Conservation (phyloP, 2,797 vertebrate genomes). For the Cebuella pygmaea region DNA sequence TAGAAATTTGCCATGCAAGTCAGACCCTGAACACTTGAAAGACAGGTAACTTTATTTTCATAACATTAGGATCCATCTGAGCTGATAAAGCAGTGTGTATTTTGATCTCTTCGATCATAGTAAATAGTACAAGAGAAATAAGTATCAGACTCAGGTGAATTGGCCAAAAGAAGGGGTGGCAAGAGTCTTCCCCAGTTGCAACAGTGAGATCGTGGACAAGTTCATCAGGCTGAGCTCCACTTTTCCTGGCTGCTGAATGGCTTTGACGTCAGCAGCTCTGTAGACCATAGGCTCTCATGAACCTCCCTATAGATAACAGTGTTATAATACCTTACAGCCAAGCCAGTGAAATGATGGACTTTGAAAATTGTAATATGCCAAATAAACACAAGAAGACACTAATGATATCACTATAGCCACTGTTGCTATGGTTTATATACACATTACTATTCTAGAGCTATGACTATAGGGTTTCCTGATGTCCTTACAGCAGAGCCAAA, state of each 20-base stretch:
- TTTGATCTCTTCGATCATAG: not conserved
- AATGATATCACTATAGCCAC: fast-evolving
- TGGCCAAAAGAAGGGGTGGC: not conserved
- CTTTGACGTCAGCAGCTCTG: not conserved
- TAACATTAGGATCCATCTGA: not conserved
- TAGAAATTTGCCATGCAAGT: not conserved
- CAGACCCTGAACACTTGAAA: not conserved
- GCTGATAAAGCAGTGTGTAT: not conserved
- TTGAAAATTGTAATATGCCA: not conserved
- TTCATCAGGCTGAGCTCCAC: fast-evolving
- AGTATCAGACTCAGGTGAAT: not conserved
- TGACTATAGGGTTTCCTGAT: not conserved
- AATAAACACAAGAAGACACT: not conserved
- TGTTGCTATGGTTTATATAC: not conserved
- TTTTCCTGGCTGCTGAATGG: not conserved
- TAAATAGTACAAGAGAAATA: fast-evolving
- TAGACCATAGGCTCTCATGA: not conserved
- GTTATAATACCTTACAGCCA: not conserved
- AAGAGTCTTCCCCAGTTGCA: fast-evolving
- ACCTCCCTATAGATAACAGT: not conserved
- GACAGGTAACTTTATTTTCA: not conserved
- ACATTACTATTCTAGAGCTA: not conserved
- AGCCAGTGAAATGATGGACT: not conserved
- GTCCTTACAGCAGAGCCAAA: not conserved
- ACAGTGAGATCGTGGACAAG: not conserved